Percentiles rank a stretch among this genome's conserved stretches.
Conservation (phyloP, 2,797 vertebrate genomes). For the Leucoraja ocellata region DNA sequence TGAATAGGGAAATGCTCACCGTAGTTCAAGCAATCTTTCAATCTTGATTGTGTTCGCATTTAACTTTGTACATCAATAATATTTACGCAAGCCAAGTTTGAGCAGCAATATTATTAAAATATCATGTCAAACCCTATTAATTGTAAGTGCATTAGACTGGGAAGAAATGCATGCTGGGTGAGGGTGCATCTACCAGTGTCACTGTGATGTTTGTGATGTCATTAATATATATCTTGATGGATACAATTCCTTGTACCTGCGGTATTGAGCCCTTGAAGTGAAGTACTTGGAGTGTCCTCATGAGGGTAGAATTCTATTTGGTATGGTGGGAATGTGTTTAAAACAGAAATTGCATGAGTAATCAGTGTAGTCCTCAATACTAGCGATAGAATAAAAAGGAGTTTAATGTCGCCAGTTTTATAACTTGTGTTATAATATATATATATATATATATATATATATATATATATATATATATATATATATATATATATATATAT, state of each 20-base stretch:
- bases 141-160: neutral
- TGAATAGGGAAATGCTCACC: too few relatives aligned
- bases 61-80: neutral
- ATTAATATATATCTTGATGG: constrained; percentile 6
- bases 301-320: neutral
- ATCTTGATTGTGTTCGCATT: too few relatives aligned
- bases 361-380: neutral
- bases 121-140: neutral
- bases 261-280: neutral
- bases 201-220: constrained; percentile 19
- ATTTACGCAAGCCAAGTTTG: neutral
- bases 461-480: too few relatives aligned
- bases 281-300: too few relatives aligned
- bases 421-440: neutral
- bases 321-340: neutral
- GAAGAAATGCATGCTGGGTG: neutral
- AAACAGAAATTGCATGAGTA: neutral
- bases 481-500: too few relatives aligned
- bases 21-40: too few relatives aligned
- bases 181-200: neutral
- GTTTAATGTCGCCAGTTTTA: neutral
- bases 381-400: neutral
- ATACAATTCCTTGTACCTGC: neutral
- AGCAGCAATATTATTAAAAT: neutral
- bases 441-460: too few relatives aligned